Evolutionary conservation across 2,113 vertebrate species (phyloP).

Genomic region (Neodon shergylaensis): DNA sequence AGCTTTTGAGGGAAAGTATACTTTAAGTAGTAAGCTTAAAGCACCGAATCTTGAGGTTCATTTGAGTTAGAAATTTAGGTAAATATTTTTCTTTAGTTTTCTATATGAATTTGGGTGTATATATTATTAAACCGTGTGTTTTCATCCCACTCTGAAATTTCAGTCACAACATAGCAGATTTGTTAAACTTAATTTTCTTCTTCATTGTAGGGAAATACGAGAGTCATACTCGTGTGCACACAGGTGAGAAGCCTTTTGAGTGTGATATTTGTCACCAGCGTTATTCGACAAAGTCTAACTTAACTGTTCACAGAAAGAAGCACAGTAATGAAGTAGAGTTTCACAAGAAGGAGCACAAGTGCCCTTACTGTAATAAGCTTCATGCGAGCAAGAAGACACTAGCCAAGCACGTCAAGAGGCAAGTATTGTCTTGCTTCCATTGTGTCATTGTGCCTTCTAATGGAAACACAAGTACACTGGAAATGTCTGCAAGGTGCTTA

Average conservation of each 20-base stretch:
- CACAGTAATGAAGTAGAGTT: slow-evolving; percentile 91
- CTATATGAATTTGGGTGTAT: background rate
- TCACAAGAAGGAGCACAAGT: slow-evolving; percentile 97
- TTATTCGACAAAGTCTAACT: slow-evolving; percentile 99
- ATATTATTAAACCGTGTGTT: background rate
- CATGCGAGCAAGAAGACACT: slow-evolving; percentile 98
- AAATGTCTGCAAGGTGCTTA: background rate
- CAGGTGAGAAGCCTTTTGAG: slow-evolving; percentile 98
- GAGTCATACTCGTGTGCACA: slow-evolving; percentile 97
- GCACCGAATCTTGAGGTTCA: background rate
- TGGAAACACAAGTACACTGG: background rate
- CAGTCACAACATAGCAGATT: background rate
- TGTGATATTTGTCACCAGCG: slow-evolving; percentile 97
- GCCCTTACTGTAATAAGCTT: slow-evolving; percentile 96
- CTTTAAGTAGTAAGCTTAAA: background rate
- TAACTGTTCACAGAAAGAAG: slow-evolving; percentile 97
- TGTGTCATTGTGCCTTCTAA: background rate
- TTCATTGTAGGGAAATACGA: slow-evolving; percentile 93
- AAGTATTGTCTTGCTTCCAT: slow-evolving; percentile 78
- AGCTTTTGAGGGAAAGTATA: background rate
- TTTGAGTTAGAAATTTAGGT: background rate
- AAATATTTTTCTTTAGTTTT: background rate
- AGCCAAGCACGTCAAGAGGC: slow-evolving; percentile 95
- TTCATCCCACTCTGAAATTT: slow-evolving; percentile 10
- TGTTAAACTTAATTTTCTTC: slow-evolving; percentile 19